These are phyloP conservation scores for Cosmorhoe ocellata DNA, from an alignment of 2,888 invertebrate genomes.

Conservation along the genomic window DNA sequence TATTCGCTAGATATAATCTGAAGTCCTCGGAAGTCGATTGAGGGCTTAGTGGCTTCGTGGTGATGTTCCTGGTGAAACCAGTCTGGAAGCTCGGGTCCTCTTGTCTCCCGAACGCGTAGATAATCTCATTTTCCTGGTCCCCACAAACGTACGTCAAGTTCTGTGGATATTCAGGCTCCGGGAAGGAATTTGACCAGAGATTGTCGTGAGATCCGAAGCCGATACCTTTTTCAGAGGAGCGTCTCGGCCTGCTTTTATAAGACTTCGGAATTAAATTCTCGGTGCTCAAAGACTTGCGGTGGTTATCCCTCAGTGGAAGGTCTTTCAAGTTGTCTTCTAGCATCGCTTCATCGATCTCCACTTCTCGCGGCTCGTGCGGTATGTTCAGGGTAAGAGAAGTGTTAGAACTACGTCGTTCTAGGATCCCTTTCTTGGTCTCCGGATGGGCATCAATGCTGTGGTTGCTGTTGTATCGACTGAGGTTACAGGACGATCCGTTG, in stretches of 20 bases:
- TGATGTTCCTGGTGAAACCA: slow-evolving; percentile 79
- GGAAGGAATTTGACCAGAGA: slow-evolving; percentile 72
- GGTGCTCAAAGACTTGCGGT: slow-evolving; percentile 83
- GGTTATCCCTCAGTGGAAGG: slow-evolving; percentile 63
- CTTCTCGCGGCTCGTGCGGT: slow-evolving; percentile 69
- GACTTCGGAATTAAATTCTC: slow-evolving; percentile 82
- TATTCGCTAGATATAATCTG: slow-evolving; percentile 86
- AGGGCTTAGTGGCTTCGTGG: slow-evolving; percentile 85
- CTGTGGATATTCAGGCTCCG: slow-evolving; percentile 64
- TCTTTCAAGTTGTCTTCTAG: slow-evolving; percentile 65
- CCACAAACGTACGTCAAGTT: slow-evolving; percentile 73
- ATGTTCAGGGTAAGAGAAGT: slow-evolving; percentile 89
- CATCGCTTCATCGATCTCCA: slow-evolving; percentile 71
- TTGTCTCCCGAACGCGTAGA: slow-evolving; percentile 72
- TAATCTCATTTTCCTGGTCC: slow-evolving; percentile 77
- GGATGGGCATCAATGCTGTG: slow-evolving; percentile 69
- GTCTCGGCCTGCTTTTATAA: slow-evolving; percentile 65
- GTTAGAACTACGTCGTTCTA: slow-evolving; percentile 91
- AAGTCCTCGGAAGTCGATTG: slow-evolving; percentile 87
- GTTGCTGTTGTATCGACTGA: slow-evolving; percentile 76
- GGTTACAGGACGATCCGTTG: slow-evolving; percentile 75
- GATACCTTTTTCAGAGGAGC: slow-evolving; percentile 55
- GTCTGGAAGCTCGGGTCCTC: slow-evolving; percentile 63
- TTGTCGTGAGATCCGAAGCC: slow-evolving; percentile 79
- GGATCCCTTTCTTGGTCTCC: slow-evolving; percentile 83